A percentile compares a stretch with the other conserved stretches of the same genome.
These are phyloP conservation scores for Garra rufa DNA, from an alignment of 2,113 vertebrate genomes.

Conservation along the genomic window DNA sequence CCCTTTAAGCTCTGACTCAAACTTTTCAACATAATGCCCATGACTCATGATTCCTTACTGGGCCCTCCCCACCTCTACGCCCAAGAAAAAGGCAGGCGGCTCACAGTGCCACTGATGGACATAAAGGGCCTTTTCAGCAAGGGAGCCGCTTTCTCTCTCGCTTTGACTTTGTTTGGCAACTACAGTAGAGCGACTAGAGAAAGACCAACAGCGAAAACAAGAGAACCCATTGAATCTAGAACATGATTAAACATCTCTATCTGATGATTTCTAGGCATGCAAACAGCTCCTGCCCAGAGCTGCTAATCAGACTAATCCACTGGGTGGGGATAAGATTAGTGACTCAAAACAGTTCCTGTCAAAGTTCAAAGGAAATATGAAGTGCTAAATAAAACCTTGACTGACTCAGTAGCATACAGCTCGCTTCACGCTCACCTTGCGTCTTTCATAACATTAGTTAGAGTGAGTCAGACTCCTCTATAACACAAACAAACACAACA, in stretches of 20 bases:
- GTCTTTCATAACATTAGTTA: not conserved
- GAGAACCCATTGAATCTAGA: not conserved
- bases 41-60: conserved; percentile 65
- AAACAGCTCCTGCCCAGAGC: not conserved
- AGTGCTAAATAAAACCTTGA: not conserved
- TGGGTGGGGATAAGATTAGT: conserved; percentile 23
- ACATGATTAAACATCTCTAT: not conserved
- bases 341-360: conserved; percentile 2
- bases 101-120: not conserved
- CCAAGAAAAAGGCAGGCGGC: conserved; percentile 4
- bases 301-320: conserved; percentile 25
- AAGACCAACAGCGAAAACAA: not conserved
- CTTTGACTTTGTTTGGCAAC: conserved; percentile 19
- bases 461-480: conserved; percentile 26
- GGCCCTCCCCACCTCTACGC: not conserved
- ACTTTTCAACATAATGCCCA: conserved; percentile 60
- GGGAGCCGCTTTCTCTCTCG: not conserved
- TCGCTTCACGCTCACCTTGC: not conserved
- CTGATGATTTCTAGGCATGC: not conserved
- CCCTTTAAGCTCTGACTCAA: conserved; percentile 68
- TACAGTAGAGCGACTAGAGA: not conserved
- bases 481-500: not conserved
- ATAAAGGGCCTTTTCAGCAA: conserved; percentile 35
- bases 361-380: conserved; percentile 31
- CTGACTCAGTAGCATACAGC: not conserved